Evolutionary conservation across 2,888 invertebrate species (phyloP).

Genomic region (Gortyna flavago): DNA sequence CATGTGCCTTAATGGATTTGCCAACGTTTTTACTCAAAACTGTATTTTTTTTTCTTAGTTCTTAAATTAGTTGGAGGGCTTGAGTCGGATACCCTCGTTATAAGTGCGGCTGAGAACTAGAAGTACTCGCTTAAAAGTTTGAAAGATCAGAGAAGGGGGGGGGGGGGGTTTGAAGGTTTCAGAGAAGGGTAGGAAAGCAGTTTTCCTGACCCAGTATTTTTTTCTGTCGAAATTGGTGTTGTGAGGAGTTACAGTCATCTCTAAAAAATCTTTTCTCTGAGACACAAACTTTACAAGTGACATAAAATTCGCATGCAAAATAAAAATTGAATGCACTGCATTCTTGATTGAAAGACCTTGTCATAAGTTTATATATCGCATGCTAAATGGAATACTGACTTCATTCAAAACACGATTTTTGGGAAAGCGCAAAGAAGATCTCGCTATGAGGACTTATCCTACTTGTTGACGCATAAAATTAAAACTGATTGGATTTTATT

Average conservation of each 20-base stretch:
- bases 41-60: neutral
- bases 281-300: neutral
- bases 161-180: too few species aligned
- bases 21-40: neutral
- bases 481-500: too few species aligned
- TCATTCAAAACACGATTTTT: too few species aligned
- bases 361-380: neutral
- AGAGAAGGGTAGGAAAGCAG: too few species aligned
- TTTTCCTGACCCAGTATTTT: neutral
- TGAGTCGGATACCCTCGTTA: conserved; percentile 6
- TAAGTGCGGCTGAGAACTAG: neutral
- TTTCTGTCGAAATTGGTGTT: neutral
- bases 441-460: too few species aligned
- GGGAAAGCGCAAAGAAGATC: too few species aligned
- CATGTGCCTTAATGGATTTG: conserved; percentile 14
- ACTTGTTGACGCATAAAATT: too few species aligned
- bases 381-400: too few species aligned
- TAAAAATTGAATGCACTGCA: neutral
- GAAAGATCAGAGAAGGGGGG: too few species aligned
- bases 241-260: neutral
- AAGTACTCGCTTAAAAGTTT: conserved; percentile 1
- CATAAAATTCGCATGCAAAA: neutral
- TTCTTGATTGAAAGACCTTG: neutral
- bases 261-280: neutral
- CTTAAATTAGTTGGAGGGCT: neutral